phyloP scores from a whole-genome alignment of 2,113 vertebrate genomes.

The Prolemur simus region DNA sequence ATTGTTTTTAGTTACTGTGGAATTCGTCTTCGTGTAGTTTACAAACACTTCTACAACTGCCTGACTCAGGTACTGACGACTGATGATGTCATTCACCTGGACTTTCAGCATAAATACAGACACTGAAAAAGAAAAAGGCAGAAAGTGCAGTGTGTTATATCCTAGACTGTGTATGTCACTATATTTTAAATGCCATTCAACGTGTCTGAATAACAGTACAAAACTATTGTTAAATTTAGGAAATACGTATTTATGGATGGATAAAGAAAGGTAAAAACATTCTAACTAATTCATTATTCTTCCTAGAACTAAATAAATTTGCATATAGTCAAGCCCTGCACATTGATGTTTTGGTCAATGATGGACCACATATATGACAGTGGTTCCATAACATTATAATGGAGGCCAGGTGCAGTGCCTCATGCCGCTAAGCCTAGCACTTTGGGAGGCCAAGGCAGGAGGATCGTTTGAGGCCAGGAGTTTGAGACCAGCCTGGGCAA shows the following conservation, averaged over 20 bases:
- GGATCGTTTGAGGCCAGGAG: no score
- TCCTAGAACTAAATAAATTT: not conserved
- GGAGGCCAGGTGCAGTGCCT: no score
- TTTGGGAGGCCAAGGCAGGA: no score
- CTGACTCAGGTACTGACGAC: slow-evolving; percentile 88
- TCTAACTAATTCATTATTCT: slow-evolving; percentile 10
- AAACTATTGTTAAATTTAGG: not conserved
- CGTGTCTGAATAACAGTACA: not conserved
- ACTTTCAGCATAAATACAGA: slow-evolving; percentile 91
- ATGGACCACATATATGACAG: not conserved
- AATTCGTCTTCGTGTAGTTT: slow-evolving; percentile 90
- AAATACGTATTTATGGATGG: not conserved
- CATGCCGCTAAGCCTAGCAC: no score
- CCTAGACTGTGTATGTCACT: not conserved
- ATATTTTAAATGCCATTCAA: not conserved
- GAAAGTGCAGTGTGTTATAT: not conserved
- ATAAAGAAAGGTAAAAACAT: not conserved
- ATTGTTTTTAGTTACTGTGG: slow-evolving; percentile 83
- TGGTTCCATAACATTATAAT: not conserved
- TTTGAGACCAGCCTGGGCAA: no score
- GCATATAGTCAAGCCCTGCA: not conserved
- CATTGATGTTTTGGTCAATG: not conserved
- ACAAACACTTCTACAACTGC: slow-evolving; percentile 91
- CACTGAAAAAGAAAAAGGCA: slow-evolving; percentile 76
- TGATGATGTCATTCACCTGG: slow-evolving; percentile 92